Base-by-base conservation (phyloP, 2,888 invertebrate species). In the Diabrotica balteata region DNA sequence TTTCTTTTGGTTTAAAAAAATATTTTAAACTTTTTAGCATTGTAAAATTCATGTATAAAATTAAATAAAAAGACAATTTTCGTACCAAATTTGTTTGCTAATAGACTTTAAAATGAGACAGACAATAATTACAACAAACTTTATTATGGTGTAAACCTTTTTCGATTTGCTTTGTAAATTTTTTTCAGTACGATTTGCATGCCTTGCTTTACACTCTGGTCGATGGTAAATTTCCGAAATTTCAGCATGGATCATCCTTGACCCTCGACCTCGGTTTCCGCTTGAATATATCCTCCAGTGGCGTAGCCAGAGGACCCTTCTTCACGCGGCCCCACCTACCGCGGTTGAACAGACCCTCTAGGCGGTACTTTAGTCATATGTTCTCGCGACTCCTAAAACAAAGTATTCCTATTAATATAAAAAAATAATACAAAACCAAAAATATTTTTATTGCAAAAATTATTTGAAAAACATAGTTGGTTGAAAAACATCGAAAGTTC, bases 331-430 rank as follows among this genome's bases (percentile, higher is more conserved):
- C 82, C 84, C 84, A 85, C 60, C 83, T 80, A 74, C 84, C 84
- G 80, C 84, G 82, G 82, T 87, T 89, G 84, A 90, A 90, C 86
- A 90, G 85, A 86, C 89, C 89, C 88, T 90, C 90, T 87, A 90
- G 87, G 86, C 89, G 89, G 88, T 89, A 89, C 89, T 90, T 90
- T 90, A 90, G 90, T 90, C 90, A 90, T 87, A 90, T 90, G 83
- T 89, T 86, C 75, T 84, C 82, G 74, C 80, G 80, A 68, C 80
- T 75, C 87, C 87, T 70, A 57, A 6, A 66, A 57, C 10, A 50
- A 32, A 32, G 32, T 32, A 32, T 17, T 17, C 32, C 32, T 32
- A 32, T 32, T 32, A 32, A 5, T 32, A 32, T 32, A 32, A 32
- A 32, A 32, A 32, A 32, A 32, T 4, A 32, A 32, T 32, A 32